Evolutionary conservation across 2,797 vertebrate species (phyloP).

Genomic region (Paramormyrops hopkinsi): DNA sequence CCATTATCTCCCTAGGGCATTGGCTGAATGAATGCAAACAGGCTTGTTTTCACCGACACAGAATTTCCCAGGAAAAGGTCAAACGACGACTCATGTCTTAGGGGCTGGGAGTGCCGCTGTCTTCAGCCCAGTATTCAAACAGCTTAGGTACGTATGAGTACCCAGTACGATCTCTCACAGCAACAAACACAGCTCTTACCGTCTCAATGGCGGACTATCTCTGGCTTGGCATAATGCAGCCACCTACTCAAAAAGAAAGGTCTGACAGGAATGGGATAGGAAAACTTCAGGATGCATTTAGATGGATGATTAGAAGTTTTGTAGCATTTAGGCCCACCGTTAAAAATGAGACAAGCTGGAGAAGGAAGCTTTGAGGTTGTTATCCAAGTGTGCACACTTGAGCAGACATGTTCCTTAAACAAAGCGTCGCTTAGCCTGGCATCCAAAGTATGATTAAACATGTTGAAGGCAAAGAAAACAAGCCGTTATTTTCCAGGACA

Average conservation of each 20-base stretch:
- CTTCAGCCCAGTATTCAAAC: background rate
- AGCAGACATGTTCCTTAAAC: conserved; percentile 14
- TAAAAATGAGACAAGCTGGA: background rate
- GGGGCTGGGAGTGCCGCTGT: background rate
- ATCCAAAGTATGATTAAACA: conserved; percentile 13
- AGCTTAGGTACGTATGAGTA: background rate
- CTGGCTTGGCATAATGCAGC: background rate
- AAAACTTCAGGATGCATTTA: background rate
- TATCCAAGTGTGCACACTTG: background rate
- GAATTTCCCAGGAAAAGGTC: background rate
- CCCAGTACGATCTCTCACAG: background rate
- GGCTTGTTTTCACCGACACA: background rate
- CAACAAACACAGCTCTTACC: background rate
- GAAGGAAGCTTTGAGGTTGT: background rate
- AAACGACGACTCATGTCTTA: background rate
- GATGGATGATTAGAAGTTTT: background rate
- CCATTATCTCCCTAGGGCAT: background rate
- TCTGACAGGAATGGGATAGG: background rate
- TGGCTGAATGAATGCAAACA: background rate
- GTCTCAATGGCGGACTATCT: background rate
- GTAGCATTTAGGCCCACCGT: background rate
- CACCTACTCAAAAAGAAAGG: background rate
- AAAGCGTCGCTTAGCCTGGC: background rate
- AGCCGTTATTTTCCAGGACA: conserved; percentile 8
- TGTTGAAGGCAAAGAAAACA: conserved; percentile 12